phyloP scores from a whole-genome alignment of 92 coral and sea anemone genomes.

The Muricea muricata region DNA sequence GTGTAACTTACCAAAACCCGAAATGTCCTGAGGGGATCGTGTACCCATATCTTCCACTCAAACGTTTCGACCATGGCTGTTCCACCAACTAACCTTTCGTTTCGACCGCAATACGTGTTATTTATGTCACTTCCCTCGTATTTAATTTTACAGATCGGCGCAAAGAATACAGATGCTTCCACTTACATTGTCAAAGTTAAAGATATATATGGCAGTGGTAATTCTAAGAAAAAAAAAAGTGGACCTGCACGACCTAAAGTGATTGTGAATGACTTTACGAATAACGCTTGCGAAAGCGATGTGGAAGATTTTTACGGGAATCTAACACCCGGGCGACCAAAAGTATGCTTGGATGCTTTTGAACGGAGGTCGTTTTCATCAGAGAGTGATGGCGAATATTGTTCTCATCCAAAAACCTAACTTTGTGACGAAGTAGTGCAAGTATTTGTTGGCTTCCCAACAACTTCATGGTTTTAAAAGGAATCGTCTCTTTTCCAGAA shows the following conservation, averaged over 20 bases:
- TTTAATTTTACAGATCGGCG: too few relatives aligned
- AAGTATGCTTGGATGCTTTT: neutral
- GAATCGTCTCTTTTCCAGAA: too few relatives aligned
- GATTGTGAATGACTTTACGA: neutral
- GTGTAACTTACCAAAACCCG: too few relatives aligned
- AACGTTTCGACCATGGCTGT: too few relatives aligned
- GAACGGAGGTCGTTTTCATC: neutral
- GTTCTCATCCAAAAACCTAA: neutral
- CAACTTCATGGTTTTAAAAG: too few relatives aligned
- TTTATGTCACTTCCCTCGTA: too few relatives aligned
- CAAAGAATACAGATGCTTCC: neutral
- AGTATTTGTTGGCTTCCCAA: too few relatives aligned
- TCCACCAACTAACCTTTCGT: too few relatives aligned
- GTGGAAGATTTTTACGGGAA: neutral
- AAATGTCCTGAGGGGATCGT: too few relatives aligned
- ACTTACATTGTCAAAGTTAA: neutral
- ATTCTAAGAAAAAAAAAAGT: neutral
- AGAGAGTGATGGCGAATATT: neutral
- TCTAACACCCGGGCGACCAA: neutral
- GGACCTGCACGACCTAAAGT: neutral
- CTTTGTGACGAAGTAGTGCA: neutral
- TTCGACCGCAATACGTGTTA: too few relatives aligned
- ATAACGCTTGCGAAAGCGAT: neutral
- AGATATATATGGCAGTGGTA: neutral
- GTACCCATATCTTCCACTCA: too few relatives aligned